Conservation (phyloP, 2,888 invertebrate genomes). For the Cerceris rybyensis region DNA sequence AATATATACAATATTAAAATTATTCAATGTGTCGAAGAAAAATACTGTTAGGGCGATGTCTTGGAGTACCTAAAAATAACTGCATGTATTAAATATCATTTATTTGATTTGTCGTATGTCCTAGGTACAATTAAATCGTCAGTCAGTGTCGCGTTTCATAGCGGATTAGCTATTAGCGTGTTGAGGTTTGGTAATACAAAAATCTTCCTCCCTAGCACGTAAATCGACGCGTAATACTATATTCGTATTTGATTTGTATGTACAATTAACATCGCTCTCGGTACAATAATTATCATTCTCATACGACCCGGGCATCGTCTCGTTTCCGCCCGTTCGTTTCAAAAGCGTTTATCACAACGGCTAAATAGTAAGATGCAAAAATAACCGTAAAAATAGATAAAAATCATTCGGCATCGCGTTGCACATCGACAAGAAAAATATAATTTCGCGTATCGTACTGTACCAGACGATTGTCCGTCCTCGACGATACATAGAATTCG, state of each 20-base stretch:
- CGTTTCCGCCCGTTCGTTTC: background rate
- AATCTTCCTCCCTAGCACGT: conserved; percentile 41
- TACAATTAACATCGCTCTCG: conserved; percentile 51
- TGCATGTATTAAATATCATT: conserved; percentile 67
- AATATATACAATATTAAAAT: too few relatives aligned
- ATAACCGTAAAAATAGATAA: conserved; percentile 47
- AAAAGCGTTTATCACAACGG: conserved; percentile 32
- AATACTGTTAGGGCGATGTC: too few relatives aligned
- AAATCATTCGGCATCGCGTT: conserved; percentile 23
- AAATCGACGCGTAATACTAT: conserved; percentile 72
- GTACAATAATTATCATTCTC: conserved; percentile 37
- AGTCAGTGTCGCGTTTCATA: conserved; percentile 69
- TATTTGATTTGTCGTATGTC: conserved; percentile 67
- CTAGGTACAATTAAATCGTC: conserved; percentile 72
- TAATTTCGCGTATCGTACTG: background rate
- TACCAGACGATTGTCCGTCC: too few relatives aligned
- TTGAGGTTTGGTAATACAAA: conserved; percentile 69
- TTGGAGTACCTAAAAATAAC: too few relatives aligned
- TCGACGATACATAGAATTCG: conserved; percentile 2
- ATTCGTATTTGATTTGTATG: conserved; percentile 59
- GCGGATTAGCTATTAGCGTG: conserved; percentile 65
- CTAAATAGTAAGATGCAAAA: conserved; percentile 45
- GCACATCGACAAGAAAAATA: background rate
- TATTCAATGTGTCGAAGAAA: too few relatives aligned
- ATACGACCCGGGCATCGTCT: background rate